Conservation (phyloP, 2,113 vertebrate species). For the Siniperca knerii region DNA sequence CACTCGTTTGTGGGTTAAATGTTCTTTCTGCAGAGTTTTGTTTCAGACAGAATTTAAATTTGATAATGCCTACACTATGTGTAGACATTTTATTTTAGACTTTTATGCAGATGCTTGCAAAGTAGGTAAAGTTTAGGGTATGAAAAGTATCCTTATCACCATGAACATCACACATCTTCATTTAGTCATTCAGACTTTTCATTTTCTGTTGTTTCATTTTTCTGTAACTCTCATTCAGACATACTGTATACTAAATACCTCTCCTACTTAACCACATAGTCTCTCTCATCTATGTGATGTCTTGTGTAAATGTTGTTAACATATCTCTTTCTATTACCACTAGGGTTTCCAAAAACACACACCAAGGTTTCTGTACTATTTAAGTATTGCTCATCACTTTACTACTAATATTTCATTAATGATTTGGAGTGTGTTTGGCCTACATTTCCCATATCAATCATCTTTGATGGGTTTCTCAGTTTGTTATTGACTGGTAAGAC, state of each 20-base stretch:
- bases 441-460: not conserved
- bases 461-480: not conserved
- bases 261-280: not conserved
- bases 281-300: not conserved
- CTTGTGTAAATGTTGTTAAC: slow-evolving; percentile 29
- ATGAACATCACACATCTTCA: no score
- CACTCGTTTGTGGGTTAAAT: not conserved
- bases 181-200: not conserved
- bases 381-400: not conserved
- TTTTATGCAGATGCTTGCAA: no score
- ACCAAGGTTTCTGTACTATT: not conserved
- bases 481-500: not conserved
- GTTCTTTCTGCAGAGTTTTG: no score
- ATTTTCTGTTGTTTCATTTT: not conserved
- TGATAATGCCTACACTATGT: no score
- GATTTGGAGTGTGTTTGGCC: not conserved
- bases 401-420: not conserved
- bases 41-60: no score
- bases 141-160: not conserved
- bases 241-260: not conserved
- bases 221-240: not conserved
- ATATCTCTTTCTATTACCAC: slow-evolving; percentile 7
- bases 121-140: no score
- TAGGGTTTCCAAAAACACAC: not conserved
- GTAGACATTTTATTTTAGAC: no score